Base-by-base conservation (phyloP, 1,140 invertebrate genomes). In the Cydia amplana region DNA sequence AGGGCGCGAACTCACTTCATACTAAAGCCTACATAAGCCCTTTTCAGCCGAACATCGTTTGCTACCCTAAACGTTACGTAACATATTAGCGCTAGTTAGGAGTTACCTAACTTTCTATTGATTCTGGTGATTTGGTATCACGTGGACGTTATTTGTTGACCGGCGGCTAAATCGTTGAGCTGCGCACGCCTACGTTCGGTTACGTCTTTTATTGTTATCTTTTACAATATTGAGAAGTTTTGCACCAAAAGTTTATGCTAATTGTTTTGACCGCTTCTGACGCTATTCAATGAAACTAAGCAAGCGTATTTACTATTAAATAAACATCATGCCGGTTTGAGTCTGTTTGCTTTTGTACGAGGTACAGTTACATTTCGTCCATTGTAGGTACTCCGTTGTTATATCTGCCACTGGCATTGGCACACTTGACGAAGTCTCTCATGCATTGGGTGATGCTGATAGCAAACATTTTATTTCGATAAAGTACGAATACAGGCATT, bases 81-180 rank as follows among this genome's bases (percentile, higher is more conserved):
- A 70, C 65, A 40, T 36, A 70, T 70, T 70, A 70, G 65, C 65
- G 65, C 65, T 70, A 40, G 65, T 70, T 70, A 70, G 65, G 32
- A 20, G 36, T 67, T 67, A 67, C 64, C 64, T 70, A 70, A 70
- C 65, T 70, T 70, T 70, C 65, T 70, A 70, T 70, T 70, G 65
- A 70, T 70, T 43, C 16, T 70, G 64, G 65, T 36, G 65, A 70
- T 36, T 36, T 18, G 65, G n/a, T 36, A 18, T 18, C 65, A 32
- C 65, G 32, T 70, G 25, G 65, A 70, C 32, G 65, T 36, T 60
- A 70, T 70, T 70, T 70, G 32, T 40, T 70, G 36, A 70, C 65
- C 36, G 14, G 16, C 43, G 32, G 65, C 28, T 70, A 23, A 67
- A 9, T 16, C 16, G n/a, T 32, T 18, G 32, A 36, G 23, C 25